A percentile compares a stretch with the other conserved stretches of the same genome.
These are phyloP conservation scores for Cydia splendana DNA, from an alignment of 1,140 invertebrate species.

Conservation along the genomic window DNA sequence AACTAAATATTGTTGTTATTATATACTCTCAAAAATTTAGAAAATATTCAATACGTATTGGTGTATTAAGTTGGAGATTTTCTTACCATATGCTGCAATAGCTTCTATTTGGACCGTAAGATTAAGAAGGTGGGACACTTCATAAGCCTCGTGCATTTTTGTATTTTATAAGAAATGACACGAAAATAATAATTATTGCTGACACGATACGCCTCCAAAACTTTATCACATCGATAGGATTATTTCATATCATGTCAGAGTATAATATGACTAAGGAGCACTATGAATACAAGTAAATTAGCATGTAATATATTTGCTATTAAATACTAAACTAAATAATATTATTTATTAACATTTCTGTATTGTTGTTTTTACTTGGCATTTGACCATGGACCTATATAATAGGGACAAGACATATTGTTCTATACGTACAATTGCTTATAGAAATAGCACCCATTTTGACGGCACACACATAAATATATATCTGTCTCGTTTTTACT, in stretches of 20 bases:
- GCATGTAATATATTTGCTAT: neutral
- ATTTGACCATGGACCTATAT: no score
- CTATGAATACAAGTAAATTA: neutral
- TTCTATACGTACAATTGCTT: no score
- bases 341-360: neutral
- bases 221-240: neutral
- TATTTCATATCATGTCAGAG: neutral
- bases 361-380: no score
- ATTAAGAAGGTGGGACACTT: slow-evolving; percentile 89
- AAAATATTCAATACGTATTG: neutral
- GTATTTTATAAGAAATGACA: neutral
- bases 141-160: slow-evolving; percentile 93
- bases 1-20: no score
- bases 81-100: slow-evolving; percentile 93
- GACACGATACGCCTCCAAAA: slow-evolving; percentile 16
- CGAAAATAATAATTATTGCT: neutral
- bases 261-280: neutral
- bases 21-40: neutral
- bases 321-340: neutral
- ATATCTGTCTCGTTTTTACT: no score
- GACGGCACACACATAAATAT: no score
- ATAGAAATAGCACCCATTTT: no score
- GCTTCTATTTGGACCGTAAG: slow-evolving; percentile 94
- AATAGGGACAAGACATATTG: no score
- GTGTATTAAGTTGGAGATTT: slow-evolving; percentile 9